Base-by-base conservation (phyloP, 2,113 vertebrate genomes). In the Lota lota region DNA sequence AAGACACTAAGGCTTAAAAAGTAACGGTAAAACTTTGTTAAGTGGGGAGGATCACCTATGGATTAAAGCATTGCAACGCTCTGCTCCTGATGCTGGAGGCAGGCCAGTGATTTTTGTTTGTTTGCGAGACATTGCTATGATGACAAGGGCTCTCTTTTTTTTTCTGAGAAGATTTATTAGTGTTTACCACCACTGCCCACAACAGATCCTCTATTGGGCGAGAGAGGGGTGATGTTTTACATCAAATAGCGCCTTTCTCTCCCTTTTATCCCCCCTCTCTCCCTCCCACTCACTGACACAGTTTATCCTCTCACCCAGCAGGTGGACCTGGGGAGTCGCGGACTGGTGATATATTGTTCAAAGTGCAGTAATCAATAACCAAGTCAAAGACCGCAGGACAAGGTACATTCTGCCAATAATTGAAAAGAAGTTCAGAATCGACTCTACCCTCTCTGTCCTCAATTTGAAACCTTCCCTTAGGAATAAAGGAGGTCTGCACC, bases 81-180 rank as follows among this genome's bases (percentile, higher is more conserved):
- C 59, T 61, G 36, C 51, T 59, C 73, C 74, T 60, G 58, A 73
- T 28, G 5, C 64, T 86, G 84, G 79, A 83, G 54, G 40, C 61
- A 12, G 51, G 77, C 83, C 83, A 86, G 63, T 14, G 15, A 75
- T 81, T 87, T 47, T 47, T 14, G 40, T 47, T 47, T 47, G 40
- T 83, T 86, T 80, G n/a, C 61, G 74, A 72, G 73, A 78, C 76
- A 68, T 75, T 79, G 77, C 78, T 81, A 67, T 74, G 24, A n/a
- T 77, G 74, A 85, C 61, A 72, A 80, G 63, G 74, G 77, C 76
- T 70, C 66, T 68, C 57, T 61, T 50, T 40, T 70, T 74, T 83
- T 91, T 91, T 88, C 89, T 89, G 78, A 78, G 76, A 76, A 61
- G 73, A 70, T 79, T 76, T 86, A 79, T 75, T 72, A 70, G 66